phyloP scores from a whole-genome alignment of 1,140 invertebrate species.

The Conus betulinus region DNA sequence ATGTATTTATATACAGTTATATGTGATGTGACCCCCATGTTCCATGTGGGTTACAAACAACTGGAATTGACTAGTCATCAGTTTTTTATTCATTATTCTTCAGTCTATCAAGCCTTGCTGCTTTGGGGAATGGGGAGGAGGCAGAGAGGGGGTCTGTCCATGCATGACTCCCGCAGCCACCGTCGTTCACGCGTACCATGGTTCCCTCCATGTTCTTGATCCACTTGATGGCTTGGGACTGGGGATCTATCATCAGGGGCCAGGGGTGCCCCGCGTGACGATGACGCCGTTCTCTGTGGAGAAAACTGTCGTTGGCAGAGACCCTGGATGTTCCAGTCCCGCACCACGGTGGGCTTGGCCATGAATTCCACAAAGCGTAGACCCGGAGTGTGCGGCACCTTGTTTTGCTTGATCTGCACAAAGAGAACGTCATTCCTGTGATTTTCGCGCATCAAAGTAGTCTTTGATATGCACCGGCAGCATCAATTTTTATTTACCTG shows the following conservation, averaged over 20 bases:
- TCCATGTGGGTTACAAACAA: too few species aligned
- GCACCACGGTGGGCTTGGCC: constrained; percentile 79
- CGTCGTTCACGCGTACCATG: constrained; percentile 74
- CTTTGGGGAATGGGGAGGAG: too few species aligned
- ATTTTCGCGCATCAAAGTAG: too few species aligned
- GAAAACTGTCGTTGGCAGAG: constrained; percentile 88
- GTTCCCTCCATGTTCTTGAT: constrained; percentile 86
- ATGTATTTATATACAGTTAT: too few species aligned
- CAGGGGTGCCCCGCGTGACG: constrained; percentile 81
- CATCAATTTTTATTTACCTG: too few species aligned
- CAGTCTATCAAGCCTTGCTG: too few species aligned
- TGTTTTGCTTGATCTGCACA: constrained; percentile 63
- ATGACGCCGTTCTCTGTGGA: constrained; percentile 93
- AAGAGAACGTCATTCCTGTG: not conserved
- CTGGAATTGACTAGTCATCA: too few species aligned
- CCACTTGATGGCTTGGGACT: constrained; percentile 87
- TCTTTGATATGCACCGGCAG: too few species aligned
- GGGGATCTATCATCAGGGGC: constrained; percentile 86
- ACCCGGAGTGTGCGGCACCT: constrained; percentile 81
- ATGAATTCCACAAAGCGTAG: constrained; percentile 84
- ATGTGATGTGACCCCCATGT: too few species aligned
- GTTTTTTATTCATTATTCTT: too few species aligned
- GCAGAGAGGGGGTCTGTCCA: too few species aligned
- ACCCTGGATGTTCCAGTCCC: constrained; percentile 90
- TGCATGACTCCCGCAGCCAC: too few species aligned